These are phyloP conservation scores for Drosophila sproati DNA, from an alignment of 1,140 invertebrate species.

Conservation along the genomic window DNA sequence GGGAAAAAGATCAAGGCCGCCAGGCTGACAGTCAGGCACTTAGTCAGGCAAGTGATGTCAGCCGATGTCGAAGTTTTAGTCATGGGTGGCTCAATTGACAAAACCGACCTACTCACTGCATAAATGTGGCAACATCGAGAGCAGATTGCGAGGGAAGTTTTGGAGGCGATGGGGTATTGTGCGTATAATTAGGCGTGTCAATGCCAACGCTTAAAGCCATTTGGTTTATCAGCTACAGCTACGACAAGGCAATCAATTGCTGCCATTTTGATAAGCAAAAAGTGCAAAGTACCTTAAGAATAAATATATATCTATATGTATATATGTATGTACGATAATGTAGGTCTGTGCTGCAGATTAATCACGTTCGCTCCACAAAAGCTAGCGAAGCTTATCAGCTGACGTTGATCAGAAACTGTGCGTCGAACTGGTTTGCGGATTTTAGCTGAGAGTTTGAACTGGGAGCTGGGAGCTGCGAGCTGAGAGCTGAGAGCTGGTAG, in stretches of 20 bases:
- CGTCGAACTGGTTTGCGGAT: constrained; percentile 45
- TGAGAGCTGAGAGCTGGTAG: constrained; percentile 3
- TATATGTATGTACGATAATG: constrained; percentile 18
- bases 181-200: constrained; percentile 77
- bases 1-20: constrained; percentile 71
- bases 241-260: constrained; percentile 77
- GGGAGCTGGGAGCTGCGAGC: constrained; percentile 24
- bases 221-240: constrained; percentile 63
- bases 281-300: constrained; percentile 57
- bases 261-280: constrained; percentile 79
- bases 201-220: constrained; percentile 73
- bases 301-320: constrained; percentile 15
- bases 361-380: constrained; percentile 43
- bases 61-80: constrained; percentile 43
- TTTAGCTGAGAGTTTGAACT: background rate
- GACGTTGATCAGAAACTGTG: constrained; percentile 72
- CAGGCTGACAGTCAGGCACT: constrained; percentile 16
- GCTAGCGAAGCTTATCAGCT: constrained; percentile 63
- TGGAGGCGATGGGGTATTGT: constrained; percentile 10
- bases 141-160: background rate
- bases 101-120: constrained; percentile 51
- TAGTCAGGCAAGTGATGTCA: constrained; percentile 60
- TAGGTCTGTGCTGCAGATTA: constrained; percentile 36
- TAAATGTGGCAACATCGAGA: constrained; percentile 74
- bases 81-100: constrained; percentile 67